phyloP scores from a whole-genome alignment of 2,113 vertebrate genomes.

The Mobula hypostoma region DNA sequence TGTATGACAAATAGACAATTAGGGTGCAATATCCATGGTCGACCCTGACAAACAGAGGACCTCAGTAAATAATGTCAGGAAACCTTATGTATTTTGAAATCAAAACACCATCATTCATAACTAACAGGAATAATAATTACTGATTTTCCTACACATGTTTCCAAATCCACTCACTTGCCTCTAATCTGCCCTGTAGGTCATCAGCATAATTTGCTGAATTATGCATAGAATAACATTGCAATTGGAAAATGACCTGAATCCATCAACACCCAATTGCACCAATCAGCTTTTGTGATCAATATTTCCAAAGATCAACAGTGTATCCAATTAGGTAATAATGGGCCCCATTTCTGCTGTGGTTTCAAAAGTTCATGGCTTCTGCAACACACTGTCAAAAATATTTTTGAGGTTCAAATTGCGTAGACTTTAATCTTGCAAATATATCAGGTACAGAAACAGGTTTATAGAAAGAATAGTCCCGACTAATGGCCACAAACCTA shows the following conservation, averaged over 20 bases:
- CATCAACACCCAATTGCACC: constrained; percentile 3
- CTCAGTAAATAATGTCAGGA: not conserved
- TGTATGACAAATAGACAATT: too few species aligned
- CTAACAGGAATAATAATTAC: constrained; percentile 12
- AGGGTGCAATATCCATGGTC: too few species aligned
- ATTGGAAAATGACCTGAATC: constrained; percentile 28
- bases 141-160: not conserved
- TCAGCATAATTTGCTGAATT: constrained; percentile 10
- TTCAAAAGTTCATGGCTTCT: constrained; percentile 15
- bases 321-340: constrained; percentile 17
- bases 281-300: not conserved
- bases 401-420: constrained; percentile 4
- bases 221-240: constrained; percentile 26
- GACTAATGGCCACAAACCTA: not conserved
- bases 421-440: constrained; percentile 25
- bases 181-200: not conserved
- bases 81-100: not conserved
- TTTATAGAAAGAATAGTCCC: constrained; percentile 16
- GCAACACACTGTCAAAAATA: not conserved
- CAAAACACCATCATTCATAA: not conserved
- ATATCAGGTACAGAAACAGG: constrained; percentile 20
- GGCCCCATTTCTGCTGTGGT: not conserved
- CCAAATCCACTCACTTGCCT: not conserved
- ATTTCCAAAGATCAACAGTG: constrained; percentile 27
- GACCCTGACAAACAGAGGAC: too few species aligned